Base-by-base conservation (phyloP, 2,113 vertebrate genomes). In the Sander lucioperca region DNA sequence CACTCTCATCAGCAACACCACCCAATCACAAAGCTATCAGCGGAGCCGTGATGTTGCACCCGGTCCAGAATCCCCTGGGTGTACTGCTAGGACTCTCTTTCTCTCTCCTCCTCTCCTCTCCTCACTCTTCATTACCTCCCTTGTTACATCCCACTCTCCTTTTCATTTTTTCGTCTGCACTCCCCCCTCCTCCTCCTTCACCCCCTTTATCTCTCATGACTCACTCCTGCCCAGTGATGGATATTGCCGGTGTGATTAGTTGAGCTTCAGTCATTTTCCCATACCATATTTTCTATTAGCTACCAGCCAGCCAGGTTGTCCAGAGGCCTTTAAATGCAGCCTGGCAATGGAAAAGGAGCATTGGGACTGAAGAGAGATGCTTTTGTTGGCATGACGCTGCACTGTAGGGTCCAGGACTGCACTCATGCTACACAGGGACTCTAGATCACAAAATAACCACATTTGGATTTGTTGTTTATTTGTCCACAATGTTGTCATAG, bases 21-120 rank as follows among this genome's bases (percentile, higher is more conserved):
- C 88, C 91, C 88, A 93, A 94, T 93, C 93, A 93, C 89, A 91
- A 91, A 92, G 88, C 92, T 86, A 94, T 94, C 90, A 93, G 82
- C 56, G 23, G 65, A 80, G 84, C 80, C 13, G 76, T 51, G 73
- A 84, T 86, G 77, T 75, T 89, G 80, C 86, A 77, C 70, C 87
- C 73, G 36, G 53, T 66, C 79, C 79, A 78, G 36, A 83, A 77
- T 87, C 88, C 82, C 90, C 79, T 19, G 86, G 82, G 87, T 89
- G 85, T 80, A 79, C 70, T 5, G 64, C 81, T 23, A 27, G 69
- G 57, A 80, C 78, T 82, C 51, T 56, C 33, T 23, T 45, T 51
- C 72, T 70, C 33, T 71, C 58, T 15, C 48, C 68, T 78, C 62
- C 65, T 76, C 67, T 82, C 74, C 74, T 75, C 73, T 86, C 67